A percentile compares a stretch with the other conserved stretches of the same genome.
These are phyloP conservation scores for Rhamnusium bicolor DNA, from an alignment of 2,888 invertebrate species.

Conservation along the genomic window DNA sequence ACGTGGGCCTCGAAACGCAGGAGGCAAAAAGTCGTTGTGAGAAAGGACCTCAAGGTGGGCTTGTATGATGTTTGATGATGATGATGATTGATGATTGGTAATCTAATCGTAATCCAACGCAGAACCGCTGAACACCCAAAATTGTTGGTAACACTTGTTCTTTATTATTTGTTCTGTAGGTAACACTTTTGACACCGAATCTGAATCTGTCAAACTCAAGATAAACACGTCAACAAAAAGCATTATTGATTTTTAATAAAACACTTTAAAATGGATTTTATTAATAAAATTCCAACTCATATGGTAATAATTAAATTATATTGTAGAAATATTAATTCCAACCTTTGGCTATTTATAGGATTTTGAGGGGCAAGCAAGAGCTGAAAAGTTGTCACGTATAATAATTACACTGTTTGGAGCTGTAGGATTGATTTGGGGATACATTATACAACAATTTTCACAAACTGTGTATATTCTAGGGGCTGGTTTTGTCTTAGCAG, in stretches of 20 bases:
- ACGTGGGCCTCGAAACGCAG: too few species aligned
- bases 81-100: too few species aligned
- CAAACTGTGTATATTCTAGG: conserved; percentile 94
- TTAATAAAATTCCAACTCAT: conserved; percentile 68
- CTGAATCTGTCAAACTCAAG: neutral
- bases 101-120: too few species aligned
- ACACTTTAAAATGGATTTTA: conserved; percentile 63
- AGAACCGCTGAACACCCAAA: too few species aligned
- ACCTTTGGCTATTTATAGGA: conserved; percentile 75
- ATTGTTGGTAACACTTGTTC: too few species aligned
- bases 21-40: too few species aligned
- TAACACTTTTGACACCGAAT: too few species aligned
- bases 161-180: too few species aligned
- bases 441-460: conserved; percentile 95
- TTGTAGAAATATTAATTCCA: neutral
- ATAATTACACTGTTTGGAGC: conserved; percentile 93
- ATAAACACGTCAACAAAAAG: conserved; percentile 15
- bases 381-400: conserved; percentile 90
- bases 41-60: too few species aligned
- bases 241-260: conserved; percentile 14
- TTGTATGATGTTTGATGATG: too few species aligned
- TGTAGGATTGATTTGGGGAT: conserved; percentile 94
- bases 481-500: conserved; percentile 91
- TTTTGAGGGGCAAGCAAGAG: conserved; percentile 91
- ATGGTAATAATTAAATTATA: conserved; percentile 67